phyloP scores from a whole-genome alignment of 2,113 vertebrate genomes.

The Sclerurus mexicanus region DNA sequence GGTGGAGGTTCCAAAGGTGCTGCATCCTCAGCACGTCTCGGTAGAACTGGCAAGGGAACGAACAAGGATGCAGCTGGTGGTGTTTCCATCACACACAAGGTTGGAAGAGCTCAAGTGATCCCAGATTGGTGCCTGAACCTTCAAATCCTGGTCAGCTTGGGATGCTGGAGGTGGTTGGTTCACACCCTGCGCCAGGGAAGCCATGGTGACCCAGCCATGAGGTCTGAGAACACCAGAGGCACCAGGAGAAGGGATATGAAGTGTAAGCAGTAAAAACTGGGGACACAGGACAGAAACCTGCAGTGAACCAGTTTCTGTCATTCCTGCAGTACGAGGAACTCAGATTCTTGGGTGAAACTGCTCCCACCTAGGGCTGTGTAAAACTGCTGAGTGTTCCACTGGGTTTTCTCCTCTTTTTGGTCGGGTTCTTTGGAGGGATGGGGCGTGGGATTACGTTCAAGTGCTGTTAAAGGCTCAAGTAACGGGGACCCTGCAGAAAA shows the following conservation, averaged over 20 bases:
- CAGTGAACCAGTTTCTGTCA: background rate
- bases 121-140: background rate
- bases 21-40: background rate
- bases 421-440: background rate
- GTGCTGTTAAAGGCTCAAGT: background rate
- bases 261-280: background rate
- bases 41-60: background rate
- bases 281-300: background rate
- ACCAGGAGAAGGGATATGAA: background rate
- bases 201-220: background rate
- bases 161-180: background rate
- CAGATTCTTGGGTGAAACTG: background rate
- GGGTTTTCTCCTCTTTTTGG: background rate
- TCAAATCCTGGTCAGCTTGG: fast-evolving
- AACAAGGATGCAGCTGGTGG: background rate
- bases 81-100: background rate
- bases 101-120: background rate
- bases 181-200: background rate
- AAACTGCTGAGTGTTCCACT: background rate
- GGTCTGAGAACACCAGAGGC: background rate
- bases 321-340: fast-evolving
- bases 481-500: background rate
- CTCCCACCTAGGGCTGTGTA: background rate
- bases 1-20: background rate
- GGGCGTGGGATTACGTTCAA: background rate